Percentiles rank a stretch among this genome's conserved stretches.
These are phyloP conservation scores for Cremastinae sp. DNA, from an alignment of 2,888 invertebrate species.

Conservation along the genomic window DNA sequence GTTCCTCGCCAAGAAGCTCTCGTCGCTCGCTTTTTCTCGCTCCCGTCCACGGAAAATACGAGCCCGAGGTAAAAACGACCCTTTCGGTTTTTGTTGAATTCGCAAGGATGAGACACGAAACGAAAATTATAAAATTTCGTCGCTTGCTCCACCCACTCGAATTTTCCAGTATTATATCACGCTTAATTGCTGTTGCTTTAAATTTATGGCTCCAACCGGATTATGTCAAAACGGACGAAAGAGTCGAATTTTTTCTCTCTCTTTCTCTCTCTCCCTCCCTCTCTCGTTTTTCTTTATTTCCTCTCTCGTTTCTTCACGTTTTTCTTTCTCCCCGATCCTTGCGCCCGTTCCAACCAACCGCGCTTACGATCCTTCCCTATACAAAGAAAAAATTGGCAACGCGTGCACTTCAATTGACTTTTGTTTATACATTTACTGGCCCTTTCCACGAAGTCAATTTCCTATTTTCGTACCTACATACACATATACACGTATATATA, in stretches of 20 bases:
- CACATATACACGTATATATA: too few relatives aligned
- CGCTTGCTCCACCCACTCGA: conserved; percentile 43
- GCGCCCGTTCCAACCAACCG: background rate
- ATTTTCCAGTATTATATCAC: conserved; percentile 63
- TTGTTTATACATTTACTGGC: conserved; percentile 4
- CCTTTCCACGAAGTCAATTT: conserved; percentile 1
- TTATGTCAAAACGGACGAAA: conserved; percentile 51
- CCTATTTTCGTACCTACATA: background rate
- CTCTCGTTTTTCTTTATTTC: conserved; percentile 30
- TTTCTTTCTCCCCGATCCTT: too few relatives aligned
- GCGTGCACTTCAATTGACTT: background rate
- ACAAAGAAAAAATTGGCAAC: conserved; percentile 3
- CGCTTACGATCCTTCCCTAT: too few relatives aligned
- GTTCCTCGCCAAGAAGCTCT: background rate
- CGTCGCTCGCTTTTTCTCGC: background rate
- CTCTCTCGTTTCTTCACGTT: too few relatives aligned
- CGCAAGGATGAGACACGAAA: conserved; percentile 24
- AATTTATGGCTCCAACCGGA: conserved; percentile 54
- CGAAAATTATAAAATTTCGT: conserved; percentile 55
- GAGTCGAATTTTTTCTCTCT: conserved; percentile 35
- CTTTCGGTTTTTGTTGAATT: conserved; percentile 53
- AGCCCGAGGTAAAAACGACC: conserved; percentile 41
- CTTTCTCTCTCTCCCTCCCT: conserved; percentile 27
- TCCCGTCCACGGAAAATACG: background rate
- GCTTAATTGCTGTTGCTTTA: conserved; percentile 47